phyloP scores from a whole-genome alignment of 2,797 vertebrate species.

The Pelobates cultripes region DNA sequence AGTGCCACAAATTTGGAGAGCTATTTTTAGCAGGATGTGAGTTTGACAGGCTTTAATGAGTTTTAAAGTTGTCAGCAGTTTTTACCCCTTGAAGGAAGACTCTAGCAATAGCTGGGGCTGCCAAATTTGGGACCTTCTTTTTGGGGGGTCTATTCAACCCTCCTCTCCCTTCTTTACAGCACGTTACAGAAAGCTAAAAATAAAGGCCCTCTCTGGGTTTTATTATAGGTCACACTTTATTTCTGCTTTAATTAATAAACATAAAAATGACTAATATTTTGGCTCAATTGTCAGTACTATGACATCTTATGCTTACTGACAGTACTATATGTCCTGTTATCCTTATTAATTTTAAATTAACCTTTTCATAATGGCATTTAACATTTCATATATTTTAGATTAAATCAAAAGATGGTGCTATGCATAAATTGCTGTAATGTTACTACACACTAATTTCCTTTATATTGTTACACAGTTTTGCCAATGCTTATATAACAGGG shows the following conservation, averaged over 20 bases:
- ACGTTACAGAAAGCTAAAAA: neutral
- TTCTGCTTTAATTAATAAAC: neutral
- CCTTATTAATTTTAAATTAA: no score
- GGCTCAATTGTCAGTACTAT: neutral
- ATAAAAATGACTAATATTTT: neutral
- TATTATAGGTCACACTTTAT: neutral
- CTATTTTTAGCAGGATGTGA: slow-evolving; percentile 86
- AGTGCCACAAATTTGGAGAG: slow-evolving; percentile 62
- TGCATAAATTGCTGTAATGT: no score
- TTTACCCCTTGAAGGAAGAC: slow-evolving; percentile 39
- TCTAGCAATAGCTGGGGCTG: neutral
- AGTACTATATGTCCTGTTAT: no score
- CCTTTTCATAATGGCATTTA: no score
- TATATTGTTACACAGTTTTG: no score
- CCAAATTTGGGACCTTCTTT: slow-evolving; percentile 11
- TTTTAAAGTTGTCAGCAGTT: slow-evolving; percentile 69
- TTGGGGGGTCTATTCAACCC: neutral
- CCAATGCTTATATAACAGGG: no score
- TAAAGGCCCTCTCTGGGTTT: neutral
- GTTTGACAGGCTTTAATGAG: slow-evolving; percentile 61
- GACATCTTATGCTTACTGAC: no score
- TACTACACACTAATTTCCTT: no score
- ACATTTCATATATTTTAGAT: no score
- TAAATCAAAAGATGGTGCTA: no score
- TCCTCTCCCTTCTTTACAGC: slow-evolving; percentile 3